Conservation (phyloP, 2,888 invertebrate species). For the Aphrophora alni region DNA sequence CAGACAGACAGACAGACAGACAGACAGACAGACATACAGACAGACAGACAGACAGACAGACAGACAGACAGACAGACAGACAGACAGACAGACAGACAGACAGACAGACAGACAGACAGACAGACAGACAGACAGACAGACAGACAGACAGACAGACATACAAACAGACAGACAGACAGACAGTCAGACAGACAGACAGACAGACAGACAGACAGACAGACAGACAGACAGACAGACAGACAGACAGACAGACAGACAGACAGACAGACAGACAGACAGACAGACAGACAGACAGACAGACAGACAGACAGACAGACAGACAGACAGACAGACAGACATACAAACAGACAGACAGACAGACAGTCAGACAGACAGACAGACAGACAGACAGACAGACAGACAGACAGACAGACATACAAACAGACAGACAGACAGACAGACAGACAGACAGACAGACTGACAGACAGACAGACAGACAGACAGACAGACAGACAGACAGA, state of each 20-base stretch:
- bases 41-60: slow-evolving; percentile 40
- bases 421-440: slow-evolving; percentile 37
- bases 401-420: slow-evolving; percentile 36
- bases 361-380: slow-evolving; percentile 39
- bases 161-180: no score
- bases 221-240: slow-evolving; percentile 27
- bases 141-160: slow-evolving; percentile 18
- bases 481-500: slow-evolving; percentile 40
- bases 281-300: background rate
- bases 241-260: no score
- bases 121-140: no score
- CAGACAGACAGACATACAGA: no score
- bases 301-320: slow-evolving; percentile 26
- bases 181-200: no score
- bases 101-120: background rate
- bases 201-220: background rate
- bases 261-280: slow-evolving; percentile 39
- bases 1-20: slow-evolving; percentile 35
- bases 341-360: slow-evolving; percentile 40
- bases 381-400: slow-evolving; percentile 30
- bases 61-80: slow-evolving; percentile 38
- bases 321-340: slow-evolving; percentile 39
- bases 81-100: slow-evolving; percentile 29
- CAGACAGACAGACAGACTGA: slow-evolving; percentile 36
- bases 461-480: slow-evolving; percentile 40